Evolutionary conservation across 2,888 invertebrate species (phyloP), one percentile per base, ranked within the genome.

Genomic region (Acrobasis repandana): DNA sequence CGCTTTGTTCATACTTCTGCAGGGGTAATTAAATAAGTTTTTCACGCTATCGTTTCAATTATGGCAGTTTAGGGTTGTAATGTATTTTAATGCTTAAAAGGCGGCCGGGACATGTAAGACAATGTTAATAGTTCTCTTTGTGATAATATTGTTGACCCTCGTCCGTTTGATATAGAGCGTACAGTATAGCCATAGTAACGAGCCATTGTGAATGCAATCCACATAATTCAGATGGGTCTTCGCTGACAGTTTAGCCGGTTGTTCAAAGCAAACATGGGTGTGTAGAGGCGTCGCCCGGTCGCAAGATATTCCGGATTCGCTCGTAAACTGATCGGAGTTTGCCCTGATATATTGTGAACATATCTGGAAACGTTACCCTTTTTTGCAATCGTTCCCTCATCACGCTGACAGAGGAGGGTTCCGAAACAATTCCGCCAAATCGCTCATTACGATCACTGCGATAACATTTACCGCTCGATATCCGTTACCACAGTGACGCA

Each of bases 371-470:
- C 71, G 71, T 71, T 74, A 74, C 76, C 81, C 83, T 82, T 83
- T 82, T 85, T 85, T 80, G 79, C 74, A 74, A 74, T 69, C 70
- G 75, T 75, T 77, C 83, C 83, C 82, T 80, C 81, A 76, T 83
- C 84, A 83, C 68, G 65, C 62, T 79, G 84, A 82, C 84, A 81
- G 79, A 69, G 71, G 74, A 75, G 73, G 76, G 76, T 71, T 73
- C 73, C 72, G 77, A 81, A 83, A 84, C 83, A 82, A 83, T 81
- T 76, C 77, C 69, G 67, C 69, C 73, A 74, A 73, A 71, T 71
- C 71, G 72, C 74, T 77, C 79, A 79, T 83, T 82, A 80, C 76
- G 74, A 76, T 75, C 72, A 68, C 68, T 67, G 70, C 68, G 74
- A 80, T 80, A 78, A 77, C 70, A 70, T 65, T 64, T 70, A 70